Conservation (phyloP, 2,888 invertebrate genomes). For the Quadroppia sp. region DNA sequence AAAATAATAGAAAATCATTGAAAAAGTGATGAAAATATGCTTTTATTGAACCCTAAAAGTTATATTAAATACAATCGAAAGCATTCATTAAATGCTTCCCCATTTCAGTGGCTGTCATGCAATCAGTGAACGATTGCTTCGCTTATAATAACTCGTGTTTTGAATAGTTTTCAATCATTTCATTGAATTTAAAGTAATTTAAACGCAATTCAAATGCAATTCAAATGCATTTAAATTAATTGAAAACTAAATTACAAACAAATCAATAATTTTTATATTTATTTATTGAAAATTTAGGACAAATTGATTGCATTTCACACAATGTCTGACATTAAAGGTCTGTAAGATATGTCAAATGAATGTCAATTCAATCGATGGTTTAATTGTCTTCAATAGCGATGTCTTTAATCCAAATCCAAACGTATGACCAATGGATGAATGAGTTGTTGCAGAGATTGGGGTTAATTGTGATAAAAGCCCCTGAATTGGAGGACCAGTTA, state of each 20-base stretch:
- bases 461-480: background rate
- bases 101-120: background rate
- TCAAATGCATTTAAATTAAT: background rate
- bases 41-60: too few species aligned
- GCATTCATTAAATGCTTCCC: background rate
- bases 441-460: background rate
- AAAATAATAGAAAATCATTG: too few species aligned
- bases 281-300: background rate
- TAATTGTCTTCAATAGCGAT: slow-evolving; percentile 6
- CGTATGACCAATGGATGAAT: background rate
- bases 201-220: background rate
- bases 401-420: slow-evolving; percentile 13
- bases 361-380: background rate
- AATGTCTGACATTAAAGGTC: background rate
- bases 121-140: background rate
- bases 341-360: background rate
- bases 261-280: background rate
- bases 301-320: background rate
- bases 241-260: too few species aligned
- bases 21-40: too few species aligned
- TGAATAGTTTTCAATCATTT: background rate
- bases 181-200: background rate
- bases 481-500: background rate
- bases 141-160: background rate
- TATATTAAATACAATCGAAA: too few species aligned